These are phyloP conservation scores for Melanostoma mellinum DNA, from an alignment of 2,888 invertebrate species.

Conservation along the genomic window DNA sequence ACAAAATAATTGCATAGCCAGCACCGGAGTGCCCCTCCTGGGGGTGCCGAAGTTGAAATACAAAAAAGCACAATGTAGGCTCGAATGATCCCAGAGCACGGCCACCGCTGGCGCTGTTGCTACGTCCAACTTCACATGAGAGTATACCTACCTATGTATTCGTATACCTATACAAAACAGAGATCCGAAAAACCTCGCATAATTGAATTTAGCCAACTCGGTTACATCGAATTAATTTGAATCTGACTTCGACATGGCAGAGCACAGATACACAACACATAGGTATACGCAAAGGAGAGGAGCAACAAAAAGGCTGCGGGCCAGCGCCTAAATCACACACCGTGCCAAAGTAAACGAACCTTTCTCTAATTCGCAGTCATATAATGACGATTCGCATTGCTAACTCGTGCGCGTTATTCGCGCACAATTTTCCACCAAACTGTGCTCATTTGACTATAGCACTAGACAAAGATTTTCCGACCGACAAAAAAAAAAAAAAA, in stretches of 20 bases:
- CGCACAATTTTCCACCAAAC: conserved; percentile 57
- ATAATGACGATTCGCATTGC: conserved; percentile 53
- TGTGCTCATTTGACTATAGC: conserved; percentile 35
- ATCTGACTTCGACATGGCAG: conserved; percentile 54
- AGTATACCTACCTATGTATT: conserved; percentile 2
- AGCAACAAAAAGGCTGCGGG: conserved; percentile 38
- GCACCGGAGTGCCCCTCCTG: conserved; percentile 20
- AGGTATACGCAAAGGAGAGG: neutral
- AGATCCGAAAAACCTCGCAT: conserved; percentile 49
- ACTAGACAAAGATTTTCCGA: conserved; percentile 36
- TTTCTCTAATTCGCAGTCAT: conserved; percentile 67
- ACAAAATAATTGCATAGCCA: conserved; percentile 58
- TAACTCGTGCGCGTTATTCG: conserved; percentile 51
- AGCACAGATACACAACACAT: conserved; percentile 4
- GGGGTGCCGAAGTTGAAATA: conserved; percentile 18
- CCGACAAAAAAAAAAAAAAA: conserved; percentile 30
- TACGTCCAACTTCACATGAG: neutral
- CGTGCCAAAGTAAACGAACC: conserved; percentile 67
- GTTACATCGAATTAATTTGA: conserved; percentile 70
- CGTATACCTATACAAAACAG: neutral
- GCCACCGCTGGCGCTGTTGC: conserved; percentile 3
- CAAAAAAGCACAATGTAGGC: conserved; percentile 40
- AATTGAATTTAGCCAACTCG: conserved; percentile 70
- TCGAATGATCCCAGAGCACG: conserved; percentile 39
- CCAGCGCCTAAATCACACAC: conserved; percentile 66